phyloP scores from a whole-genome alignment of 2,797 vertebrate species.

The Helarctos malayanus region DNA sequence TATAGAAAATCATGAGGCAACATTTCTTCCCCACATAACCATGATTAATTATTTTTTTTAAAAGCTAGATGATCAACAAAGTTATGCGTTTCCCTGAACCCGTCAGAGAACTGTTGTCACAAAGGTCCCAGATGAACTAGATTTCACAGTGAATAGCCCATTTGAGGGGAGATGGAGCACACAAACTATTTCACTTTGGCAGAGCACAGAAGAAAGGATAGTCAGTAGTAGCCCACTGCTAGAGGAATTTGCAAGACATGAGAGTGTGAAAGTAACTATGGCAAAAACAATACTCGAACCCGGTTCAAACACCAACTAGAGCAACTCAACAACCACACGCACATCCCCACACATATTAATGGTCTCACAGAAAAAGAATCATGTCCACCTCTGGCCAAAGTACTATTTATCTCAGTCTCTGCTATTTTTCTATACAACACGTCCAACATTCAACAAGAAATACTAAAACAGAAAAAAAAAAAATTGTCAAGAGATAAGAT shows the following conservation, averaged over 20 bases:
- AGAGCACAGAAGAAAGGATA: background rate
- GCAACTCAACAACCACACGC: background rate
- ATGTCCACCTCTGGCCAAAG: background rate
- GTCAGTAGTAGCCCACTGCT: background rate
- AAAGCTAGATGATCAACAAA: background rate
- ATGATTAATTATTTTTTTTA: background rate
- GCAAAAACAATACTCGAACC: constrained; percentile 2
- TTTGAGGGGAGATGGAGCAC: background rate
- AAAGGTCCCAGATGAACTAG: background rate
- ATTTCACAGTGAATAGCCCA: background rate
- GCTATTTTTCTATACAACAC: background rate
- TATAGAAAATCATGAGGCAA: background rate
- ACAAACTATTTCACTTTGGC: background rate
- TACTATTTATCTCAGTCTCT: background rate
- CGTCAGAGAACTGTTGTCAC: background rate
- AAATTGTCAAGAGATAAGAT: background rate
- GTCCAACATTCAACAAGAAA: background rate
- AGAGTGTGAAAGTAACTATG: background rate
- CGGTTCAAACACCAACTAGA: background rate
- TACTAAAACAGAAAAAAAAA: background rate
- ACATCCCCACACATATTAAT: background rate
- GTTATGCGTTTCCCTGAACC: background rate
- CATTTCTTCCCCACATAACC: background rate
- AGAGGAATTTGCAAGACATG: background rate
- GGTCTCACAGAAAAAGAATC: background rate